Evolutionary conservation across 53 echinoderm and acorn worm genomes (phyloP).

Genomic region (Holothuria scabra): DNA sequence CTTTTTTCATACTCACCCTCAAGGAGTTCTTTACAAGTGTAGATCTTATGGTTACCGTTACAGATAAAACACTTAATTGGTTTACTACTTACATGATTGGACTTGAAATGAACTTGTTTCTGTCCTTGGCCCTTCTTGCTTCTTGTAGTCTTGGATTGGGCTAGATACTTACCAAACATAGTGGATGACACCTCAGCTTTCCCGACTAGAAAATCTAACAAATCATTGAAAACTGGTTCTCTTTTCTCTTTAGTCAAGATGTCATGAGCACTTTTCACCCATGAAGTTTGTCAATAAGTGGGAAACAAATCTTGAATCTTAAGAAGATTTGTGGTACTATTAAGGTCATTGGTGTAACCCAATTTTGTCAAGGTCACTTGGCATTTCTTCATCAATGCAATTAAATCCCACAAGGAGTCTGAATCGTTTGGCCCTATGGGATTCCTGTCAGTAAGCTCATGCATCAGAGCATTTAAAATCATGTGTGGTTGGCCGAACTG

Average conservation of each 20-base stretch:
- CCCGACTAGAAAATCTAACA: conserved; percentile 32
- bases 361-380: conserved; percentile 47
- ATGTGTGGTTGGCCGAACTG: conserved; percentile 63
- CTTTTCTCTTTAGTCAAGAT: conserved; percentile 34
- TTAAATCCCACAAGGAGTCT: conserved; percentile 54
- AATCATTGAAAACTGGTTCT: conserved; percentile 55
- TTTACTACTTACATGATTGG: conserved; percentile 55
- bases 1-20: conserved; percentile 42
- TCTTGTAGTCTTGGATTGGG: conserved; percentile 38
- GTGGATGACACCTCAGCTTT: conserved; percentile 55
- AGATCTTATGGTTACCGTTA: conserved; percentile 45
- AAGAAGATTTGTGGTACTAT: conserved; percentile 45
- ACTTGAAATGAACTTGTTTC: conserved; percentile 35
- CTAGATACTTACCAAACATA: conserved; percentile 52
- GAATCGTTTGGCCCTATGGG: conserved; percentile 51
- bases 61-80: conserved; percentile 51
- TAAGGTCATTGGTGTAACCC: conserved; percentile 46
- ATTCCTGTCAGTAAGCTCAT: conserved; percentile 48
- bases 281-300: conserved; percentile 38
- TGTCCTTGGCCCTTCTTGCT: conserved; percentile 11
- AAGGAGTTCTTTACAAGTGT: conserved; percentile 50
- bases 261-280: conserved; percentile 59
- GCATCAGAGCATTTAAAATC: conserved; percentile 57
- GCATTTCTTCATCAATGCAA: conserved; percentile 46
- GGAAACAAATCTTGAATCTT: conserved; percentile 55